Conservation (phyloP, 2,797 vertebrate species). For the Premnoplex brunnescens region DNA sequence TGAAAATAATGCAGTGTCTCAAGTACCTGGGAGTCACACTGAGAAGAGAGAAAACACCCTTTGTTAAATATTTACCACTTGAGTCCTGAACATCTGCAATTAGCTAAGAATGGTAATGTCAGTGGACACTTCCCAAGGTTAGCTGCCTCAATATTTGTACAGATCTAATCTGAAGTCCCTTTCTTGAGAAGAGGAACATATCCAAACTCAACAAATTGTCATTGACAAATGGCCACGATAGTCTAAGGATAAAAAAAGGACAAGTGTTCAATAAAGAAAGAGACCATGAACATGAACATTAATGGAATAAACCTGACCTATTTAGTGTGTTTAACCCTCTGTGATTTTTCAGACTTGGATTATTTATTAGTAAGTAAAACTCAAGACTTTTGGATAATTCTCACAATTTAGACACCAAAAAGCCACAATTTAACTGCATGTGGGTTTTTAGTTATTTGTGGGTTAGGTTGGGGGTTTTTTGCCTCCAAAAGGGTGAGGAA, state of each 20-base stretch:
- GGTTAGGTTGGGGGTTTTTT: not conserved
- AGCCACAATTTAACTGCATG: not conserved
- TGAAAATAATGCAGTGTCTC: not conserved
- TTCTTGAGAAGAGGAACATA: constrained; percentile 14
- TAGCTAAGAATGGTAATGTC: constrained; percentile 64
- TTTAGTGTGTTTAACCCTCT: not conserved
- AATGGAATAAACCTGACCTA: not conserved
- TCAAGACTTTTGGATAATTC: not conserved
- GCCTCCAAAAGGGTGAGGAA: not conserved
- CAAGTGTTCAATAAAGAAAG: constrained; percentile 23
- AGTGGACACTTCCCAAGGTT: constrained; percentile 58
- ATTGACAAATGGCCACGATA: constrained; percentile 48
- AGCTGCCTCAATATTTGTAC: constrained; percentile 28
- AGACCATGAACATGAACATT: constrained; percentile 12
- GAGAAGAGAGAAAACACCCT: not conserved
- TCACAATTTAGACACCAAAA: not conserved
- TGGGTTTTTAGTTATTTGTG: not conserved
- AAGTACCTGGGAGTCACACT: not conserved
- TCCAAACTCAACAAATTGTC: constrained; percentile 55
- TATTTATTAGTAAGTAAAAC: not conserved
- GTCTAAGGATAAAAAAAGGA: constrained; percentile 29
- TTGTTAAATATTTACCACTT: constrained; percentile 64
- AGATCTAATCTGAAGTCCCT: constrained; percentile 54
- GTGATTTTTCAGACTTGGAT: not conserved
- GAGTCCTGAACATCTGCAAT: constrained; percentile 59